phyloP scores from a whole-genome alignment of 2,113 vertebrate species.

The Lophotis ruficrista region DNA sequence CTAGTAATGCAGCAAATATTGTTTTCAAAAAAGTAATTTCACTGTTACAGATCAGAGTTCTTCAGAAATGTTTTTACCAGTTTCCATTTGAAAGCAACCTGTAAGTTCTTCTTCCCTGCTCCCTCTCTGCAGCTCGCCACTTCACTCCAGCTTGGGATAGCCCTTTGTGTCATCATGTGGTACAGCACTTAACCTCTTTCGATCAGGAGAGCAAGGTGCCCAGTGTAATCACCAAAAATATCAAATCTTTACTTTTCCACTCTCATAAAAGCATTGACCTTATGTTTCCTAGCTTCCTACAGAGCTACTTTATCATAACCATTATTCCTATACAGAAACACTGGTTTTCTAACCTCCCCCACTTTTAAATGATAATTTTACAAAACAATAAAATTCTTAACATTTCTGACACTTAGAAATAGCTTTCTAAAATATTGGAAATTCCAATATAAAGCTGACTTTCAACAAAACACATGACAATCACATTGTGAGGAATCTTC shows the following conservation, averaged over 20 bases:
- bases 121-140: neutral
- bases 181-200: neutral
- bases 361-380: neutral
- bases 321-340: neutral
- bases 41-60: neutral
- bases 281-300: neutral
- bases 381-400: neutral
- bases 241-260: neutral
- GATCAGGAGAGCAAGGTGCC: neutral
- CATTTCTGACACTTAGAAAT: neutral
- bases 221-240: neutral
- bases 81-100: neutral
- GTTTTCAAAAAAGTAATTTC: neutral
- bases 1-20: neutral
- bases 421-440: neutral
- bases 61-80: neutral
- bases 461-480: neutral
- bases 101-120: neutral
- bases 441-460: neutral
- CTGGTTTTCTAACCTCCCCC: neutral
- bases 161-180: accelerated
- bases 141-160: neutral
- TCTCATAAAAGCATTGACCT: neutral
- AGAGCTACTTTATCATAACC: neutral
- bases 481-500: neutral